Base-by-base conservation (phyloP, 2,113 vertebrate species). In the Coreoperca whiteheadi region DNA sequence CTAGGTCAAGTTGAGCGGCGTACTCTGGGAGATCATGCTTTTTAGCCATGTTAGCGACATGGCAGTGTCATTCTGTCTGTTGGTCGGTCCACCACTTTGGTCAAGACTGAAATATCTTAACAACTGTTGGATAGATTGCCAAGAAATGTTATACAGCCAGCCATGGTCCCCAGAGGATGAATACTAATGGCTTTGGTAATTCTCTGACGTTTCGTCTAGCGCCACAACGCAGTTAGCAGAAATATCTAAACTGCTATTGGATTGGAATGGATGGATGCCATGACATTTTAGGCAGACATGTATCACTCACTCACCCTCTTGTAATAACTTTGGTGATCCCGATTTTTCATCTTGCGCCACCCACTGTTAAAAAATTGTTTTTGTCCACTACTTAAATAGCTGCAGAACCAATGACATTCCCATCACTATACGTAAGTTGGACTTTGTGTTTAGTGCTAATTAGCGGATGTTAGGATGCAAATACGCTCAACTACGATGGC, bases 1-100 rank as follows among this genome's bases (percentile, higher is more conserved):
- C 51, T 48, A 1, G 63, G 77, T 74, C 59, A 86, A 78, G 25
- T 25, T 65, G 30, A 78, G 51, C 50, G 39, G 53, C 14, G 64
- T 1, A 32, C 30, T 57, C 21, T 16, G 20, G 65, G 59, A 72
- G 61, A 63, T 34, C 2, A 60, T 51, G 37, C 46, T 46, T 65
- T 72, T 53, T 16, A 60, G 8, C 28, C 30, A 4, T 51, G 30
- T 15, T 34, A 61, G 28, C 51, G 3, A 4, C 68, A 18, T 25
- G 32, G 14, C 9, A 23, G 50, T 25, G 32, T 7, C 5, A 23
- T 32, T 21, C 16, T 11, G 15, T 50, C 18, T 32, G 25, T 34
- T 1, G 10, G 10, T 68, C 14, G 8, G 16, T 50, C 15, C 8
- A 50, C 18, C n/a, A 15, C 18, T 21, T 30, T n/a, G 25, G 16